phyloP scores from a whole-genome alignment of 2,888 invertebrate genomes.

The Apodemia hepburni region DNA sequence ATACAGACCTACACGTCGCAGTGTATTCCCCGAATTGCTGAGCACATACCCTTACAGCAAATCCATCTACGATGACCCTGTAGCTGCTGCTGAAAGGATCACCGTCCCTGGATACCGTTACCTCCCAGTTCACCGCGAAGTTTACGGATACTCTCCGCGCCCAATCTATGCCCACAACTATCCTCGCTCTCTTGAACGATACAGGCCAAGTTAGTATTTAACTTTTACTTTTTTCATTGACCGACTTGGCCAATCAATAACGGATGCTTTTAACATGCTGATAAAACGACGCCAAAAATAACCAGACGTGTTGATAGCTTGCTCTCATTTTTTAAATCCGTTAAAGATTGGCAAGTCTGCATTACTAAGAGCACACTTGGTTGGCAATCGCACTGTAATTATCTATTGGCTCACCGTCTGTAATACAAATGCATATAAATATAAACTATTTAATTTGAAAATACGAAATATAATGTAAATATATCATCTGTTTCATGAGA shows the following conservation, averaged over 20 bases:
- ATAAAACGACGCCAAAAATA: constrained; percentile 17
- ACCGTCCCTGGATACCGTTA: constrained; percentile 94
- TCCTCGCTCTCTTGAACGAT: constrained; percentile 85
- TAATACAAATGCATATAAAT: constrained; percentile 1
- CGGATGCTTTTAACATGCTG: constrained; percentile 17
- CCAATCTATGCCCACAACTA: constrained; percentile 93
- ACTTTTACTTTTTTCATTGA: constrained; percentile 15
- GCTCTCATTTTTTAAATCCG: constrained; percentile 22
- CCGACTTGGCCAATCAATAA: constrained; percentile 23
- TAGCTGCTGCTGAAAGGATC: constrained; percentile 90
- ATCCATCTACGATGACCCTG: constrained; percentile 93
- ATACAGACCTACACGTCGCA: constrained; percentile 85
- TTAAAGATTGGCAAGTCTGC: constrained; percentile 24
- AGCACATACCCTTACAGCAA: constrained; percentile 89
- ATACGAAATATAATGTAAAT: constrained; percentile 3
- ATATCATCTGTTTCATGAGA: constrained; percentile 5
- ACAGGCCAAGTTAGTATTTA: constrained; percentile 90
- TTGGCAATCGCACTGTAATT: constrained; percentile 27
- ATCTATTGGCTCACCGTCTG: constrained; percentile 22
- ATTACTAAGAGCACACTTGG: constrained; percentile 26
- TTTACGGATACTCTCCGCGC: constrained; percentile 94
- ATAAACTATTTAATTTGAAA: constrained; percentile 10
- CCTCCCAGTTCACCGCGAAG: constrained; percentile 93
- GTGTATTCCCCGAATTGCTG: constrained; percentile 88
- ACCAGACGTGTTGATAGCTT: constrained; percentile 25